These are phyloP conservation scores for Drosophila mojavensis DNA, from an alignment of 1,140 invertebrate genomes.

Conservation along the genomic window DNA sequence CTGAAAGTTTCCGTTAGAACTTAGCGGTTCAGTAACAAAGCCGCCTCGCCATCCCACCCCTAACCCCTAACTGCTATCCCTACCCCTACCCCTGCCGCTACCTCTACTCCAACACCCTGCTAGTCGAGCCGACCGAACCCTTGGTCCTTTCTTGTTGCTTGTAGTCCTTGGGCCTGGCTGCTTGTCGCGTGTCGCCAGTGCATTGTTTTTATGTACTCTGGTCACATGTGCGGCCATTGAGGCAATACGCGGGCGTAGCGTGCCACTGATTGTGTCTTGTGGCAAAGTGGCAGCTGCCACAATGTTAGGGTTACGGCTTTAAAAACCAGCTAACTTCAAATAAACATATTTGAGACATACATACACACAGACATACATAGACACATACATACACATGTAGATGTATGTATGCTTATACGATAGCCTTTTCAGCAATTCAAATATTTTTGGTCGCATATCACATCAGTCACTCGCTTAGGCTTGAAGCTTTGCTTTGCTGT, in stretches of 20 bases:
- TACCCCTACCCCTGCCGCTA: too few relatives aligned
- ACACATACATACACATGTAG: background rate
- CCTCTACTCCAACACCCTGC: too few relatives aligned
- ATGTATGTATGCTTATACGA: background rate
- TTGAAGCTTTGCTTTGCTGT: background rate
- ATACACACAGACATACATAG: background rate
- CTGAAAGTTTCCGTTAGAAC: slow-evolving; percentile 44
- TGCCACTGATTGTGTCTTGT: slow-evolving; percentile 32
- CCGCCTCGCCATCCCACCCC: background rate
- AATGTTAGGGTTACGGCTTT: slow-evolving; percentile 22
- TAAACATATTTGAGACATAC: too few relatives aligned
- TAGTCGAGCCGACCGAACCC: background rate
- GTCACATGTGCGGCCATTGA: slow-evolving; percentile 24
- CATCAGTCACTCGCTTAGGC: slow-evolving; percentile 18
- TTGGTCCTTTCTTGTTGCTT: slow-evolving; percentile 17
- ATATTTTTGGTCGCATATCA: slow-evolving; percentile 32
- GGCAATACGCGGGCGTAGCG: slow-evolving; percentile 4
- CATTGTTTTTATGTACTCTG: slow-evolving; percentile 53
- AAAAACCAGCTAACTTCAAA: slow-evolving; percentile 1
- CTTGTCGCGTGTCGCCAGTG: slow-evolving; percentile 43
- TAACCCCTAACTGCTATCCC: too few relatives aligned
- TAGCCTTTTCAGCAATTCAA: slow-evolving; percentile 41
- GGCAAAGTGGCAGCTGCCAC: slow-evolving; percentile 38
- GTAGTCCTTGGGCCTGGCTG: background rate
- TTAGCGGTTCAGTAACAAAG: slow-evolving; percentile 51